A percentile compares a stretch with the other conserved stretches of the same genome.
These are phyloP conservation scores for Yponomeuta cagnagella DNA, from an alignment of 2,888 invertebrate genomes.

Conservation along the genomic window DNA sequence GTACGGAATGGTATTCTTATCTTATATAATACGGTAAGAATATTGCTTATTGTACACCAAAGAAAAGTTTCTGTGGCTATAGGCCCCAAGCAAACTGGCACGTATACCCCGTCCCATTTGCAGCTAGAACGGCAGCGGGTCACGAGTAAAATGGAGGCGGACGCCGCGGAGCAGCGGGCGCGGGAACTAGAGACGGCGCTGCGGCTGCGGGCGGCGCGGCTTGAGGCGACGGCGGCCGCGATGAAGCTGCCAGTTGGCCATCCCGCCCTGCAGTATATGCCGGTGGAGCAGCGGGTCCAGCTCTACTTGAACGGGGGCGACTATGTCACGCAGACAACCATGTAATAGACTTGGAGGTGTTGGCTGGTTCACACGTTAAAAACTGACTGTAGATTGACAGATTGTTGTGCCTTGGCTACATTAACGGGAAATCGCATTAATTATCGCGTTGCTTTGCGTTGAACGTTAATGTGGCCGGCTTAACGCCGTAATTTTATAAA, in stretches of 20 bases:
- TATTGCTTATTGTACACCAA: too few species aligned
- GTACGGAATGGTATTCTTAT: too few species aligned
- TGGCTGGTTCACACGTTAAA: too few species aligned
- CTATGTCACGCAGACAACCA: constrained; percentile 25
- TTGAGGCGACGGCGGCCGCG: constrained; percentile 46
- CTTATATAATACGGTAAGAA: too few species aligned
- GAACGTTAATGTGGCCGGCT: too few species aligned
- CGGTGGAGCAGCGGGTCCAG: constrained; percentile 41
- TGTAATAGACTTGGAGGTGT: not conserved
- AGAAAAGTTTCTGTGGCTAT: too few species aligned
- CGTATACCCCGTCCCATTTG: constrained; percentile 15
- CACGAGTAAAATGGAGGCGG: constrained; percentile 43
- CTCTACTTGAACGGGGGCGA: constrained; percentile 26
- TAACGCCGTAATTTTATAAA: too few species aligned
- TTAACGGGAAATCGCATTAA: too few species aligned
- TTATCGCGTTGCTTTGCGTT: too few species aligned
- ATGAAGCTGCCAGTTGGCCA: constrained; percentile 40
- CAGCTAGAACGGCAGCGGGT: constrained; percentile 57
- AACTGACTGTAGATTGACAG: too few species aligned
- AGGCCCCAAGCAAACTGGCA: too few species aligned
- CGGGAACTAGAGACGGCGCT: constrained; percentile 40
- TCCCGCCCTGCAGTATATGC: constrained; percentile 40
- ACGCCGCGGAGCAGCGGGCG: constrained; percentile 35
- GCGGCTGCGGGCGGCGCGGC: constrained; percentile 48
- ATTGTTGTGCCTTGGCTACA: too few species aligned